A percentile compares a stretch with the other conserved stretches of the same genome.
phyloP scores from a whole-genome alignment of 2,888 invertebrate species.

The Tetanocera ferruginea region DNA sequence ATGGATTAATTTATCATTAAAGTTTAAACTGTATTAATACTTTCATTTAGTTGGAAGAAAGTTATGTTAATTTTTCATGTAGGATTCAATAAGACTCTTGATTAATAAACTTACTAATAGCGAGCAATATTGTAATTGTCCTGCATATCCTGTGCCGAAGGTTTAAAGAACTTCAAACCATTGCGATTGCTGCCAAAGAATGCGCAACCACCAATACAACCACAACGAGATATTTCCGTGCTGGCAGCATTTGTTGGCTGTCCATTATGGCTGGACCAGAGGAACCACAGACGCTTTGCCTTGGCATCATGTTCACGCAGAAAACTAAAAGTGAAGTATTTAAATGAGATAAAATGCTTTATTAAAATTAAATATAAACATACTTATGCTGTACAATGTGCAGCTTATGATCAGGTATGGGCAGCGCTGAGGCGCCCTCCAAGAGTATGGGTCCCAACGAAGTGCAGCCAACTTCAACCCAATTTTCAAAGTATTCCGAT shows the following conservation, averaged over 20 bases:
- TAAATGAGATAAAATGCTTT: too few relatives aligned
- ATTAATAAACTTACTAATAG: constrained; percentile 62
- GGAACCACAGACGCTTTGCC: constrained; percentile 91
- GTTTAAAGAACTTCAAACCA: constrained; percentile 89
- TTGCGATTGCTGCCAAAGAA: constrained; percentile 96
- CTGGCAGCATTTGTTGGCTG: constrained; percentile 69
- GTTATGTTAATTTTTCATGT: too few relatives aligned
- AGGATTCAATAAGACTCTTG: too few relatives aligned
- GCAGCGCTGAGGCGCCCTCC: constrained; percentile 88
- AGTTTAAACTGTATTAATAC: too few relatives aligned
- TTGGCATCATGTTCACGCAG: constrained; percentile 86
- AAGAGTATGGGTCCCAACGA: constrained; percentile 91
- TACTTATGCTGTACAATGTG: constrained; percentile 85
- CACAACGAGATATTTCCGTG: constrained; percentile 82
- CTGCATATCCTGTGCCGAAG: constrained; percentile 82
- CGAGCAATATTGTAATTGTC: constrained; percentile 87
- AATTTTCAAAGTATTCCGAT: constrained; percentile 75
- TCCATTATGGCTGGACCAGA: constrained; percentile 79
- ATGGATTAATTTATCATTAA: too few relatives aligned
- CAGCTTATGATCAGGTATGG: constrained; percentile 81
- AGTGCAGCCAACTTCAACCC: constrained; percentile 93
- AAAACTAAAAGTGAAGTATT: constrained; percentile 69
- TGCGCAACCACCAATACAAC: constrained; percentile 93
- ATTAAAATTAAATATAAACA: constrained; percentile 42
- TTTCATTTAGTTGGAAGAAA: too few relatives aligned